Conservation (phyloP, 2,888 invertebrate genomes). For the Ichneumon xanthorius region DNA sequence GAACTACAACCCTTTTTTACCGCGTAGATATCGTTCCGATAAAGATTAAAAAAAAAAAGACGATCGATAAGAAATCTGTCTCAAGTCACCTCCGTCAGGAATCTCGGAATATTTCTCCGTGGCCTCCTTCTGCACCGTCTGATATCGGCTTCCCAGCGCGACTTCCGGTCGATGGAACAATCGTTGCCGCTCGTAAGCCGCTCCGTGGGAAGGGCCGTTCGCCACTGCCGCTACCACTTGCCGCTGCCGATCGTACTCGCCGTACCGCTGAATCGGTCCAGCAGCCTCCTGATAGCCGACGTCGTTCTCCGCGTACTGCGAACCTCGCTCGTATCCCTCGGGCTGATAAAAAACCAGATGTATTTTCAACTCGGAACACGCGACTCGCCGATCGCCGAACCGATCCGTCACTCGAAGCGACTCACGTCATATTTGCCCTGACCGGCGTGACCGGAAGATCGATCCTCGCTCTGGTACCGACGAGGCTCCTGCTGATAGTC, state of each 20-base stretch:
- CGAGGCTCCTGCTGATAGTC: conserved; percentile 65
- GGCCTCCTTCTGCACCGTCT: conserved; percentile 77
- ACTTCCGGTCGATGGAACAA: conserved; percentile 79
- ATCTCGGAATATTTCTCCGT: conserved; percentile 76
- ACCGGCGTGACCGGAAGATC: conserved; percentile 63
- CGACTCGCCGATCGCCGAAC: too few species aligned
- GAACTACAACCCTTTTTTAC: too few species aligned
- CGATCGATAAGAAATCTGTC: not conserved
- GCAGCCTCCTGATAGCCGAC: conserved; percentile 70
- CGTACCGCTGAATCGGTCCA: conserved; percentile 71
- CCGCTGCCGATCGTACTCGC: conserved; percentile 71
- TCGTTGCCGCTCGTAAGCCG: conserved; percentile 68
- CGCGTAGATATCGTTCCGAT: too few species aligned
- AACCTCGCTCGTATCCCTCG: conserved; percentile 73
- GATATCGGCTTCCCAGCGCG: conserved; percentile 78
- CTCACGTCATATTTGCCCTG: conserved; percentile 70
- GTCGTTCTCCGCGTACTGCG: conserved; percentile 74
- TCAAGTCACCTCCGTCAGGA: conserved; percentile 72
- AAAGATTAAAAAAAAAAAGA: too few species aligned
- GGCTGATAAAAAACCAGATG: conserved; percentile 57
- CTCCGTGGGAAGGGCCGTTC: conserved; percentile 64
- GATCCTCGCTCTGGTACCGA: conserved; percentile 65
- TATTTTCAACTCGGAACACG: not conserved
- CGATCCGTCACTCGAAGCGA: not conserved
- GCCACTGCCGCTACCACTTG: conserved; percentile 55